Evolutionary conservation across 2,888 invertebrate species (phyloP).

Genomic region (Eristalinus sepulchralis): DNA sequence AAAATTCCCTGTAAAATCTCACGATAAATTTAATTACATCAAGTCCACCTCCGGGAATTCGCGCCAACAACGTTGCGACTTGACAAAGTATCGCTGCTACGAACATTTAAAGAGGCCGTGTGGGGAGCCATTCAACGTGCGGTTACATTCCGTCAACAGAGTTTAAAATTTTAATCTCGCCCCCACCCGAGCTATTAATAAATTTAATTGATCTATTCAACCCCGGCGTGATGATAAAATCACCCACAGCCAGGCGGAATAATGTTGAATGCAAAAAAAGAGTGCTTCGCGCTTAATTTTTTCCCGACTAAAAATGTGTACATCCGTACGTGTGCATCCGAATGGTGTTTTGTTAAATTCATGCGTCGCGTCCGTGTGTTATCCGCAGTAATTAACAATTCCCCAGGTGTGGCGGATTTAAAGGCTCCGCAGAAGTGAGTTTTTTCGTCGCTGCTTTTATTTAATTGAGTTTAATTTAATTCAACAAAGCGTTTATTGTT

Average conservation of each 20-base stretch:
- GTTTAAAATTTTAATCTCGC: background rate
- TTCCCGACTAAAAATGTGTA: background rate
- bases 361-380: background rate
- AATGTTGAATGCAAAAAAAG: background rate
- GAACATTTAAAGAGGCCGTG: background rate
- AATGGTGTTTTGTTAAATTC: background rate
- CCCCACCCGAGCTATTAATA: background rate
- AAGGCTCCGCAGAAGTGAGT: background rate
- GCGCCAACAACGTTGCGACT: background rate
- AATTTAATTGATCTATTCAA: slow-evolving; percentile 4
- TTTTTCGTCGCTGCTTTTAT: background rate
- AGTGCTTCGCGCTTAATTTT: background rate
- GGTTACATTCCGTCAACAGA: background rate
- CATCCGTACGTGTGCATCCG: background rate
- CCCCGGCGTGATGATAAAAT: background rate
- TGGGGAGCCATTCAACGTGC: background rate
- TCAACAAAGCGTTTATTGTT: background rate
- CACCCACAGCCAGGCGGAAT: background rate
- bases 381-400: background rate
- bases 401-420: background rate
- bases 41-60: background rate
- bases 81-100: background rate
- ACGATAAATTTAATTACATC: background rate
- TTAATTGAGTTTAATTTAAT: background rate
- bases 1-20: background rate